Percentiles rank a stretch among this genome's conserved stretches.
Evolutionary conservation across 2,113 vertebrate genomes (phyloP).

Genomic region (Petrocephalus microphthalmus): DNA sequence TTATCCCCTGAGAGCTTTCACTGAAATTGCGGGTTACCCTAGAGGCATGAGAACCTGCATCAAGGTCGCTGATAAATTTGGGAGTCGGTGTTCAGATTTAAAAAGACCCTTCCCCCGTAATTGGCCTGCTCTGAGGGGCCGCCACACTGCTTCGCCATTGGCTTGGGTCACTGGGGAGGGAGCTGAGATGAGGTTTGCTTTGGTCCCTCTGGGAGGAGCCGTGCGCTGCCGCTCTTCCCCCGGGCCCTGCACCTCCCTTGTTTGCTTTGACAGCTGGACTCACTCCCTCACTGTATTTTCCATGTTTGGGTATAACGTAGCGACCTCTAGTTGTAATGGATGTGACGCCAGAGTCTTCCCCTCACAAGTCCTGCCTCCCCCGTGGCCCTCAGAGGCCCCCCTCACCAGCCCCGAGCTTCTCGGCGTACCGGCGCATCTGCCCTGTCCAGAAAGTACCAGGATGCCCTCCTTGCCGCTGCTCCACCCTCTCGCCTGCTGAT

Average conservation of each 20-base stretch:
- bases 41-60: neutral
- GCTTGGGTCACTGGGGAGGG: neutral
- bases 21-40: neutral
- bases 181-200: neutral
- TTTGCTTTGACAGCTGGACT: neutral
- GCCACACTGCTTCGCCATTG: neutral
- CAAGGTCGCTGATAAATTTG: neutral
- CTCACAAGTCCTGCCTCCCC: neutral
- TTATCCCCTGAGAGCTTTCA: neutral
- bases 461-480: neutral
- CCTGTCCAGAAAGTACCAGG: neutral
- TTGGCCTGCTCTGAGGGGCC: neutral
- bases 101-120: neutral
- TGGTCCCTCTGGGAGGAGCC: neutral
- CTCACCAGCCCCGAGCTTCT: neutral
- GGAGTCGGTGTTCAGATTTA: neutral
- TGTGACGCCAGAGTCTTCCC: neutral
- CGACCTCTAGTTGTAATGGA: neutral
- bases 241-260: neutral
- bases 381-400: neutral
- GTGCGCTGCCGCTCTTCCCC: neutral
- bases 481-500: neutral
- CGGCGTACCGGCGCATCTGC: neutral
- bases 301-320: neutral
- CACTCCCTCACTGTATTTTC: neutral